Evolutionary conservation across 2,113 vertebrate species (phyloP), one percentile per base, ranked within the genome.

Genomic region (Numenius arquata): DNA sequence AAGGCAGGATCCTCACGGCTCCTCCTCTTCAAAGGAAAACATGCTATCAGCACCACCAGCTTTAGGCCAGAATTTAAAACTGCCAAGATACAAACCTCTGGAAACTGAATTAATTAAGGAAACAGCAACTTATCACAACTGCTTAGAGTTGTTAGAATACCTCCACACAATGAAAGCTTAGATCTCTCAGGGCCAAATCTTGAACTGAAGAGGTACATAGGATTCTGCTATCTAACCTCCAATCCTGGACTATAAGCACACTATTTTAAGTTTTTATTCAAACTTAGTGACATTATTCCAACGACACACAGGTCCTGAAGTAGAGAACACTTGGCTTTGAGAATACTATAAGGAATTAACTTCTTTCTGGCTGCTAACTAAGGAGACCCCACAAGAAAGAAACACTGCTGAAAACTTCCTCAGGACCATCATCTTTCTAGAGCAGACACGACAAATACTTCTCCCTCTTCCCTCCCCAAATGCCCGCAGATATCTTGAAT

Each of bases 21-120:
- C 50, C 43, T 74, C 23, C 23, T 71, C 6, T 15, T 65, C 40
- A 52, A 70, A 75, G 27, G 30, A 52, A 90, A 81, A 85, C 21
- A 82, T 4, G 17, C 18, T 22, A 59, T n/a, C 23, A 70, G 36
- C 21, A 81, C 23, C 25, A 82, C 18, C 25, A 85, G 15, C 27
- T 92, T 82, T 63, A 83, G 58, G 34, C 30, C 29, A 80, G 56
- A 91, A 88, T 53, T 79, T 76, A 95, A 96, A 95, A 95, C 92
- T 93, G 94, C 83, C 90, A 84, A 94, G 95, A 92, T 59, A 96
- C 11, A 83, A 94, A 92, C 59, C 40, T 47, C 55, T 22, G 15
- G 21, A 66, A 92, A 71, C 15, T 48, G 47, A 77, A 38, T 79
- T 52, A 9, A 56, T 73, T 59, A 89, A 65, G 47, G 58, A 88